Base-by-base conservation (phyloP, 2,888 invertebrate genomes). In the Drosophila infuscata region DNA sequence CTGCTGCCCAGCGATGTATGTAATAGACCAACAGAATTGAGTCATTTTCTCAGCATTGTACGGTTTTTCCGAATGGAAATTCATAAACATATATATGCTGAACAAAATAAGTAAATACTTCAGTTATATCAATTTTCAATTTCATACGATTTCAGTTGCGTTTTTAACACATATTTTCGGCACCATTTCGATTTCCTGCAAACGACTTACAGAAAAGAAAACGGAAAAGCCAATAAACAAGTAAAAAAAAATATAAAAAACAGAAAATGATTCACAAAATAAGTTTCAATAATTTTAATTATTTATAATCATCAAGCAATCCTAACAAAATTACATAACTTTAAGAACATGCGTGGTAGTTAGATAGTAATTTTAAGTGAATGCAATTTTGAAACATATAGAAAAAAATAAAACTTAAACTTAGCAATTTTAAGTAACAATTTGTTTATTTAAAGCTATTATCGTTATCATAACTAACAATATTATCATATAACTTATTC, bases 351-450 rank as follows among this genome's bases (percentile, higher is more conserved):
- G 68, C 85, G 77, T 79, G 83, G 73, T 84, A 87, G 81, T 87
- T 84, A 79, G 81, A 84, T 77, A 79, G 33, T 84, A 84, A 79
- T 72, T 79, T 60, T 83, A 88, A 88, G 84, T 79, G 88, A 88
- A 82, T 79, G 82, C 82, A 86, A 87, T 87, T 87, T 87, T 70
- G 78, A 86, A 82, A 85, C 76, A 79, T 85, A 83, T 88, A 88
- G 25, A 25, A 25, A 25, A 2, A 25, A 25, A 25, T 25, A 2
- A 3, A 25, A 25, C 25, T 25, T 25, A 25, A 25, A 25, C 25
- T 25, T 2, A 25, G 2, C 25, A 25, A 25, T 2, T 3, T 25
- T 32, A 32, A 32, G 32, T 32, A 8, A 32, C 32, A 32, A 32
- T 7, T 32, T 32, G 3, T 38, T 17, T 9, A n/a, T 8, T 17